Conservation (phyloP, 2,888 invertebrate genomes). For the Heliothis peltigera region DNA sequence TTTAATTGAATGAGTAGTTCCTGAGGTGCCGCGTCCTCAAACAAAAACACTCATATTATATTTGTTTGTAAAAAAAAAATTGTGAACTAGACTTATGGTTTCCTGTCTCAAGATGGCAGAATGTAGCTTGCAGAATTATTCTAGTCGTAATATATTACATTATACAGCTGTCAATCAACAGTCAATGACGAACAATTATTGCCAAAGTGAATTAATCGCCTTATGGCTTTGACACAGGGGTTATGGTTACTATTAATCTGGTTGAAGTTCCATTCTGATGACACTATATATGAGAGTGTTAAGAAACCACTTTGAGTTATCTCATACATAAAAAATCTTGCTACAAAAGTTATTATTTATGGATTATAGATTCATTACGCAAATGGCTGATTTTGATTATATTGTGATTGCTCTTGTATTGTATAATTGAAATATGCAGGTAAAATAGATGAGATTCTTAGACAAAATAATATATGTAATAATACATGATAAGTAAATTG, state of each 20-base stretch:
- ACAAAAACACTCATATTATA: no score
- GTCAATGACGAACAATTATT: constrained; percentile 27
- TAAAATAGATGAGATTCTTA: not conserved
- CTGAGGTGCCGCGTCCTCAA: no score
- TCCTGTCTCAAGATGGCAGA: not conserved
- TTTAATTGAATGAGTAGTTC: no score
- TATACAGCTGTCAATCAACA: constrained; percentile 52
- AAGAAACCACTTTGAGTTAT: no score
- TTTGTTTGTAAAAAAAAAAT: no score
- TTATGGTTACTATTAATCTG: no score
- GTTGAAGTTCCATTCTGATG: no score
- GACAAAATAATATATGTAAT: no score
- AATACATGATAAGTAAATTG: no score
- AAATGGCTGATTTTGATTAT: not conserved
- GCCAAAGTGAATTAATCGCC: constrained; percentile 22
- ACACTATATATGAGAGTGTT: no score
- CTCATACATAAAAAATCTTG: no score
- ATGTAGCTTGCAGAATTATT: constrained; percentile 3
- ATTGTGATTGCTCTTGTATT: not conserved
- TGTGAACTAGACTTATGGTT: no score
- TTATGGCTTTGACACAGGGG: constrained; percentile 26
- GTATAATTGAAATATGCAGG: not conserved
- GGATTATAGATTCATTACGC: constrained; percentile 6
- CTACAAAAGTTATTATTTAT: constrained; percentile 19
- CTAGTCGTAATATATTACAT: constrained; percentile 22